A percentile compares a stretch with the other conserved stretches of the same genome.
Evolutionary conservation across 1,140 invertebrate species (phyloP).

Genomic region (Batillaria attramentaria): DNA sequence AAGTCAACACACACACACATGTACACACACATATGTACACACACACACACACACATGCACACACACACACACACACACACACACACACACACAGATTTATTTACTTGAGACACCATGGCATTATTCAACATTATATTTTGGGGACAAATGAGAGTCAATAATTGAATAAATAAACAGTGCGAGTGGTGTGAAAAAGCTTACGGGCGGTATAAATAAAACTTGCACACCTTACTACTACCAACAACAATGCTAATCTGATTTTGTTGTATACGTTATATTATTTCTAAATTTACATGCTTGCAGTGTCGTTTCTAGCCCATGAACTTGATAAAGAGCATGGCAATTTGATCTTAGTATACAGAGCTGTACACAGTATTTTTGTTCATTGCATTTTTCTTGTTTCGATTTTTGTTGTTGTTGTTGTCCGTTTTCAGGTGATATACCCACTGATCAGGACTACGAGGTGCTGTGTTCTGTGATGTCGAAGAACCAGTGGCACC

Average conservation of each 20-base stretch:
- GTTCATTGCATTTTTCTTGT: too few relatives aligned
- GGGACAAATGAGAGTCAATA: background rate
- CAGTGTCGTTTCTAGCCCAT: too few relatives aligned
- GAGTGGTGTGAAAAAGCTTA: background rate
- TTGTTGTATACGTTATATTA: background rate
- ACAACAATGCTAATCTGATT: background rate
- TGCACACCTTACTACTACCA: too few relatives aligned
- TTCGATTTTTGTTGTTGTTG: too few relatives aligned
- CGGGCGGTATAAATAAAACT: background rate
- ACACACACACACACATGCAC: background rate
- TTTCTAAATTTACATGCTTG: too few relatives aligned
- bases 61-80: slow-evolving; percentile 26
- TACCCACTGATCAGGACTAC: slow-evolving; percentile 10
- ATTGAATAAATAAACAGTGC: background rate
- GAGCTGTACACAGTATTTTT: too few relatives aligned
- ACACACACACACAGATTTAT: slow-evolving; percentile 13
- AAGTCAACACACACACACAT: background rate
- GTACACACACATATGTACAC: too few relatives aligned
- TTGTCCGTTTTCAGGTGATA: too few relatives aligned
- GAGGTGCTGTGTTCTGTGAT: slow-evolving; percentile 24
- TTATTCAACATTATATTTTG: background rate
- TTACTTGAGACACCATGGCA: background rate
- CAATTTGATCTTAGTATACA: too few relatives aligned
- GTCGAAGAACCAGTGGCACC: slow-evolving; percentile 16
- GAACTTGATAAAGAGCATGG: too few relatives aligned